Base-by-base conservation (phyloP, 2,888 invertebrate species). In the Lasioglossum malachurum region DNA sequence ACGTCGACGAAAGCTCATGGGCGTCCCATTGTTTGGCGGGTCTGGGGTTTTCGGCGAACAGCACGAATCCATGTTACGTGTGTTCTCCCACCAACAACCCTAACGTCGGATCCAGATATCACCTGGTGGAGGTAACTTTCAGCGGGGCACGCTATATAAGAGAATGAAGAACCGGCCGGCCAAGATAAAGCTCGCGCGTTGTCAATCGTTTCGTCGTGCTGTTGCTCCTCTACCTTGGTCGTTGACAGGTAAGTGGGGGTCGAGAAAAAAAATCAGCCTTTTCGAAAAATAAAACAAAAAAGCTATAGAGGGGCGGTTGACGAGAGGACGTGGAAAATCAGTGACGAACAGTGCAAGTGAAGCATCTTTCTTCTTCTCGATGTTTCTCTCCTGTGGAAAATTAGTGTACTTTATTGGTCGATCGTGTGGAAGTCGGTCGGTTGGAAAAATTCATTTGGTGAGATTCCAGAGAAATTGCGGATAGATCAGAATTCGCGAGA, bases 101-200 rank as follows among this genome's bases (percentile, higher is more conserved):
- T 80, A 35, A 67, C 35, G 84, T 86, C 88, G 89, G 82, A 91
- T 74, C 88, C 86, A 86, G 91, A 89, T 86, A 89, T 92, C 82
- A 89, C 84, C 87, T 93, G 93, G 94, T 93, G 94, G 94, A 94
- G 94, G 95, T 90, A 94, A 95, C 94, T 95, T 94, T 95, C 95
- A 94, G 94, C 91, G 92, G 91, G 90, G 90, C 92, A 91, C 92
- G 93, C 94, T 95, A 95, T 95, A 95, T 95, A 95, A 95, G 94
- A 92, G 95, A 95, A 94, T 92, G 95, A 91, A 93, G 90, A 35
- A 89, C 92, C 91, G 93, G 94, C 93, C 92, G 92, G 93, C 93
- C 93, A 92, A 93, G 94, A 95, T 95, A 94, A 95, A 95, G 90
- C 94, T 93, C 92, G 94, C 92, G 95, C 92, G 94, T 93, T 89